These are phyloP conservation scores for Ophiodon elongatus DNA, from an alignment of 2,113 vertebrate genomes.

Conservation along the genomic window DNA sequence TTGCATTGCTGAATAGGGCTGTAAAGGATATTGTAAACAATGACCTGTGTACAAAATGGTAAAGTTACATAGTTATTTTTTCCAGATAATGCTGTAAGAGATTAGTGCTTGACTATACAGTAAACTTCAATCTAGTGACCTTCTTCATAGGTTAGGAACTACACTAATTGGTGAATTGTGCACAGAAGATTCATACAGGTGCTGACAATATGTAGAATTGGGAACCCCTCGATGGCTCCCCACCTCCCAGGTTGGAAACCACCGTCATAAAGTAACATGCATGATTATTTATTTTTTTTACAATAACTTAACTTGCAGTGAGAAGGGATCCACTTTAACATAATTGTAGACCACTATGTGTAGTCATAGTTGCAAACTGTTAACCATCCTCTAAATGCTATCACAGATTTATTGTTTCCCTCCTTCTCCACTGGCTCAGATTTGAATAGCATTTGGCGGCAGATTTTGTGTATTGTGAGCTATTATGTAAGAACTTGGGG, in stretches of 20 bases:
- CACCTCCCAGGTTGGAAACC: not conserved
- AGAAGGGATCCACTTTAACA: not conserved
- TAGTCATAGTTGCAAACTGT: not conserved
- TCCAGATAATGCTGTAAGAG: not conserved
- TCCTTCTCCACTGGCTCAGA: not conserved
- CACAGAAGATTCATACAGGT: not conserved
- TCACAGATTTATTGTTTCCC: not conserved
- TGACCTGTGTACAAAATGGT: not conserved
- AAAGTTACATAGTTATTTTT: not conserved
- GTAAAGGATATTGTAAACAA: not conserved
- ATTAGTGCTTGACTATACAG: not conserved
- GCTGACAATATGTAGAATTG: too few relatives aligned
- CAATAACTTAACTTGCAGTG: not conserved
- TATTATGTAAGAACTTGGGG: slow-evolving; percentile 26
- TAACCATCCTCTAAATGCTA: too few relatives aligned
- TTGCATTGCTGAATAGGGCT: too few relatives aligned
- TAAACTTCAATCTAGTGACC: not conserved
- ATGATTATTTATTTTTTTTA: not conserved
- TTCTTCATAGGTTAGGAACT: not conserved
- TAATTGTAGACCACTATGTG: not conserved
- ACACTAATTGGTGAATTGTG: not conserved
- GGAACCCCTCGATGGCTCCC: not conserved
- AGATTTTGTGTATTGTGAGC: slow-evolving; percentile 13
- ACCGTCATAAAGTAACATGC: not conserved
- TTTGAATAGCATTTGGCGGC: slow-evolving; percentile 40